Base-by-base conservation (phyloP, 2,888 invertebrate genomes). In the Pterostichus madidus region DNA sequence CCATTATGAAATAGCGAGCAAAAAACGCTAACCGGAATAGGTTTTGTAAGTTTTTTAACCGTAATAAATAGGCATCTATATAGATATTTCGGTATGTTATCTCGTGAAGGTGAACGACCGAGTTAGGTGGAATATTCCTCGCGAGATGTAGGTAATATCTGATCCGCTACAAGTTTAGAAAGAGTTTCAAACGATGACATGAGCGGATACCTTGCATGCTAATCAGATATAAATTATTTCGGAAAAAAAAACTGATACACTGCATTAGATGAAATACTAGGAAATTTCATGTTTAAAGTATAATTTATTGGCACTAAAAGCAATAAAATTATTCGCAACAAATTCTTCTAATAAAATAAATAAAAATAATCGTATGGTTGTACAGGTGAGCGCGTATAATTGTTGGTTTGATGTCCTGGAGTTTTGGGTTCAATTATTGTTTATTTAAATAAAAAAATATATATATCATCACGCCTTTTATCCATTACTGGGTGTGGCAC, bases 1-100 rank as follows among this genome's bases (percentile, higher is more conserved):
- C 17, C 71, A 71, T 71, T 71, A 71, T 71, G 71, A 71, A 71
- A 71, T 44, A 56, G 53, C 39, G 35, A 32, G 56, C 76, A 77
- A 77, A 77, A 77, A 77, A 77, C 53, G 31, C 13, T 53, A 59
- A 71, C 76, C 76, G 76, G 76, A 53, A 56, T 77, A 56, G 31
- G 46, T 31, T 75, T 15, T 15, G 13, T 31, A 31, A 49, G 75
- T 75, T 75, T 64, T 64, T 64, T 75, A 31, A 6, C 49, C 13
- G 31, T 32, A 64, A 64, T 13, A 75, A 52, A 75, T 75, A 75
- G 52, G 13, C 75, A 75, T 75, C 75, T 15, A 52, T 31, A 31
- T 52, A 75, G 49, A 75, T 49, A 75, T 75, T 75, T 75, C 75
- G 75, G 75, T 75, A 75, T 52, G 49, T 17, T 52, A 75, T 75